Base-by-base conservation (phyloP, 2,113 vertebrate species). In the Lipophrys pholis region DNA sequence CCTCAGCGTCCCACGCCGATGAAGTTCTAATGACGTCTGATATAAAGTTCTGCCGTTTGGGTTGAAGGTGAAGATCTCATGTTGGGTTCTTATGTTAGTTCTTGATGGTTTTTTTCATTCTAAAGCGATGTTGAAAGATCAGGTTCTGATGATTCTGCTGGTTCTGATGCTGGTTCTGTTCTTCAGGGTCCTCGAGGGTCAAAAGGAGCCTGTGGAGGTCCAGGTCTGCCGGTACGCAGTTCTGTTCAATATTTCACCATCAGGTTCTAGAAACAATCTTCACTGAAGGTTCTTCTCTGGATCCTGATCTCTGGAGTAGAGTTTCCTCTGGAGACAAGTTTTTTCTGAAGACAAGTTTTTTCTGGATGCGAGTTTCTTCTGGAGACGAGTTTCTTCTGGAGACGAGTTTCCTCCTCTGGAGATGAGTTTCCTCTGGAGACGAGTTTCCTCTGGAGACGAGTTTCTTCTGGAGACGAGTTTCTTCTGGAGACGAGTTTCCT, bases 161-260 rank as follows among this genome's bases (percentile, higher is more conserved):
- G 21, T 30, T 30, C 41, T 42, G 15, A 15, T 48, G 45, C 7
- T 48, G 5, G 11, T 71, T 79, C 38, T 77, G 5, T 38, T 66
- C 56, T 73, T 38, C 49, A 93, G 93, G 93, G 93, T 4, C 2
- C 45, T 10, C 73, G 0, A 54, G 93, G 93, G 3, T 0, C 43
- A 1, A 83, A 79, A 69, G 93, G 93, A 6, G 0, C 3, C 17
- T 60, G 78, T 84, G 93, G 91, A 51, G 0, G 0, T 6, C 15
- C 16, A 1, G 93, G 92, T 17, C 38, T 6, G 5, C 45, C 45
- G 5, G 93, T 94, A 69, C 21, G 21, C 21, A 82, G 89, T 85
- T 50, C 1, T 35, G 16, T 52, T 6, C 51, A 39, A 35, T 15
- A 42, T 52, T 62, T 2, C n/a, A 49, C 57, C 16, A 14, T 50